These are phyloP conservation scores for Erethizon dorsatum DNA, from an alignment of 2,797 vertebrate species.

Conservation along the genomic window DNA sequence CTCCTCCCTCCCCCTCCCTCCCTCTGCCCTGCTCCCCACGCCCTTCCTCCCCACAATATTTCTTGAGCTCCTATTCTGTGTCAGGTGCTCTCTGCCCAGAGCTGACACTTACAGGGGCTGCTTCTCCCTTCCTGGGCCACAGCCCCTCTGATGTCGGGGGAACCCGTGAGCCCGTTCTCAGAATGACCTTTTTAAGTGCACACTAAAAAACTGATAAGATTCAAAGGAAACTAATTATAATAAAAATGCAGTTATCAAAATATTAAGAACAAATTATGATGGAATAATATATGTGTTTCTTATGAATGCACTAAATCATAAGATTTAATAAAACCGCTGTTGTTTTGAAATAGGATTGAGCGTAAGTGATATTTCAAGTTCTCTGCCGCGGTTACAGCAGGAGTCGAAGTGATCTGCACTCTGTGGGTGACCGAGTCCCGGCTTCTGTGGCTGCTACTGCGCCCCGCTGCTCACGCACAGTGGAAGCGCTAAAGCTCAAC, in stretches of 20 bases:
- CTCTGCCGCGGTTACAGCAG: background rate
- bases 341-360: background rate
- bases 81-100: background rate
- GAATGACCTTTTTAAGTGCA: background rate
- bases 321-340: conserved; percentile 33
- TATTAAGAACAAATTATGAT: conserved; percentile 36
- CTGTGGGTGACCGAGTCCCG: background rate
- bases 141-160: accelerated
- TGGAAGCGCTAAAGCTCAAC: background rate
- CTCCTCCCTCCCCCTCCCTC: background rate
- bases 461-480: accelerated
- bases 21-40: background rate
- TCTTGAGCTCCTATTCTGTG: background rate
- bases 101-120: background rate
- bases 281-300: background rate
- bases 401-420: background rate
- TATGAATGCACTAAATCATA: conserved; percentile 35
- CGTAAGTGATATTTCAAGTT: background rate
- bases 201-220: background rate
- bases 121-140: accelerated
- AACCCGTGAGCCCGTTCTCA: background rate
- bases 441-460: background rate
- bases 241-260: conserved; percentile 65
- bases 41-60: background rate
- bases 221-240: conserved; percentile 34